A percentile compares a stretch with the other conserved stretches of the same genome.
Conservation (phyloP, 1,140 invertebrate species). For the Musca vetustissima region DNA sequence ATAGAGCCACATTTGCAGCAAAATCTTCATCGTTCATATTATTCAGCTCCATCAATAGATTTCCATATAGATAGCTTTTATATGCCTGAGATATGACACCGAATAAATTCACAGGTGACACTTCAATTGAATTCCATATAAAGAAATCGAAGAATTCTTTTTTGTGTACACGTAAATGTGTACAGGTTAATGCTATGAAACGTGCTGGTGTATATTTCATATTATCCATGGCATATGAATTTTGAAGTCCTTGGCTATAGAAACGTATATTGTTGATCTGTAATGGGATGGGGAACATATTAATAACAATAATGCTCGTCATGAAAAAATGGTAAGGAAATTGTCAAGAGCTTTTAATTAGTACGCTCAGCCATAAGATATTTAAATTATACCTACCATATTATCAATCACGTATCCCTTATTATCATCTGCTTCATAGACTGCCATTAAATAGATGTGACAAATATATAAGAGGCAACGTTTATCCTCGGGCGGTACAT, state of each 20-base stretch:
- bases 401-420: constrained; percentile 48
- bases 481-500: constrained; percentile 27
- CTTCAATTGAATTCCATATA: constrained; percentile 38
- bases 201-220: constrained; percentile 43
- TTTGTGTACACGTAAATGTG: constrained; percentile 36
- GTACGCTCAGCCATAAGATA: too few relatives aligned
- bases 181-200: constrained; percentile 45
- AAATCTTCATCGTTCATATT: constrained; percentile 46
- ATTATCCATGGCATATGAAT: constrained; percentile 14
- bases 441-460: constrained; percentile 44
- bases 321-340: too few relatives aligned
- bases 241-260: constrained; percentile 38
- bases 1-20: constrained; percentile 32
- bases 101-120: constrained; percentile 38
- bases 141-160: constrained; percentile 45
- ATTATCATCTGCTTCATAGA: constrained; percentile 45
- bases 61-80: constrained; percentile 47
- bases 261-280: constrained; percentile 51
- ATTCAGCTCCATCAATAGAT: constrained; percentile 46
- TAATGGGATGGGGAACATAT: background rate
- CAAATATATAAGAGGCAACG: constrained; percentile 35
- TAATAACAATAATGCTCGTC: too few relatives aligned
- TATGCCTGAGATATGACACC: constrained; percentile 48
- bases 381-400: constrained; percentile 33
- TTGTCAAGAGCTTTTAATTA: too few relatives aligned